Evolutionary conservation across 2,797 vertebrate genomes (phyloP), one percentile per base, ranked within the genome.

Genomic region (Siniperca scherzeri): DNA sequence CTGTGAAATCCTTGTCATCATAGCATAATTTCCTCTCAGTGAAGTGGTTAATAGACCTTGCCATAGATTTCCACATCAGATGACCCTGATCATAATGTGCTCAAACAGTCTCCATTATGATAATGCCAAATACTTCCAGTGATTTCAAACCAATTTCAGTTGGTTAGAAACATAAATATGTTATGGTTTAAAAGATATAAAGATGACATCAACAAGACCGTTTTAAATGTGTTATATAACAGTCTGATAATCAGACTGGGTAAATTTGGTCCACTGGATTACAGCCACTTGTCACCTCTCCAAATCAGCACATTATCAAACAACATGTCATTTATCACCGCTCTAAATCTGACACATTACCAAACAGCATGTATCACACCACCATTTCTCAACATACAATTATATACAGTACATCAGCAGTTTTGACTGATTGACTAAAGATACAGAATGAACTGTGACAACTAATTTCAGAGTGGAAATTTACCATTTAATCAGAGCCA

Each of bases 271-370:
- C 33, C 65, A 64, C 46, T 87, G 86, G 75, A 82, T 82, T 78
- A 70, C 56, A 59, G 70, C 56, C 70, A 85, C 59, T 66, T 85
- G 75, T 81, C 77, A 78, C 55, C 53, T 33, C 68, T 82, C 73
- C 87, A 83, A 70, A 84, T 83, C 53, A 80, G 44, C 69, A 84
- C 72, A 50, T 81, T 83, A 81, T 81, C 81, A 78, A 81, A 82
- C 66, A 78, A 19, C 80, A 61, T 65, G 61, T n/a, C 38, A 52
- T 78, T 71, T 66, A 66, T 78, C 46, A 60, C 61, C 57, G 25
- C 76, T 78, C 30, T 74, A 16, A 72, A 69, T 74, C 21, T 67
- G 27, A 52, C 70, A 70, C 62, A 21, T 80, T 56, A 75, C 30
- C 30, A 42, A 70, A 65, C 76, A 50, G 10, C 60, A 70, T 56